Percentiles rank a stretch among this genome's conserved stretches.
These are phyloP conservation scores for Vireo altiloquus DNA, from an alignment of 2,113 vertebrate species.

Conservation along the genomic window DNA sequence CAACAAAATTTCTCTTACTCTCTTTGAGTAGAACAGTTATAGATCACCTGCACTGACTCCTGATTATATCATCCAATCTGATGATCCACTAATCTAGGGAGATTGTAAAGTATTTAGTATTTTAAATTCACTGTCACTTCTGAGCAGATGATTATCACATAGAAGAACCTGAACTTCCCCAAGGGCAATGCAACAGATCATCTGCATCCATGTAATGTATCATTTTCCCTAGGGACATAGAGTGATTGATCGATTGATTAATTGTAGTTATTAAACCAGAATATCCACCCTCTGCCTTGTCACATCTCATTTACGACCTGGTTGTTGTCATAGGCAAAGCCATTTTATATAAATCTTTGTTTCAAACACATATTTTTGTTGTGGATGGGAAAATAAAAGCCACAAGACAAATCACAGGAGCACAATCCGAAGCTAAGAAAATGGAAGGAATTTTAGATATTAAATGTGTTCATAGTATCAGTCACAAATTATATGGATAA, in stretches of 20 bases:
- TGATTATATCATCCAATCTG: not conserved
- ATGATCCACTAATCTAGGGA: not conserved
- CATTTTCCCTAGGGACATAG: not conserved
- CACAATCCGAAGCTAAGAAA: not conserved
- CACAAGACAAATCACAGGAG: not conserved
- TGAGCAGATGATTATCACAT: not conserved
- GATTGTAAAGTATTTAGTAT: not conserved
- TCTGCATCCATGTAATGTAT: not conserved
- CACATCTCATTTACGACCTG: slow-evolving; percentile 3
- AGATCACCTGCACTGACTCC: not conserved
- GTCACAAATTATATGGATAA: not conserved
- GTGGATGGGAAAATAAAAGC: not conserved
- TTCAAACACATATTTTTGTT: not conserved
- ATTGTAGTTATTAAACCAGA: slow-evolving; percentile 18
- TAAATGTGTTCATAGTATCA: not conserved
- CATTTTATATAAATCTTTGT: not conserved
- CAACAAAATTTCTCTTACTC: not conserved
- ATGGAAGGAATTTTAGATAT: not conserved
- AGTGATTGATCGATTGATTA: slow-evolving; percentile 14
- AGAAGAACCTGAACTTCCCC: not conserved
- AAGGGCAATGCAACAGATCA: not conserved
- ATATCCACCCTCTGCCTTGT: slow-evolving; percentile 10
- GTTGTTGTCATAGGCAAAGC: not conserved
- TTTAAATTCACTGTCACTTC: not conserved
- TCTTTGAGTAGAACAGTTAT: not conserved